Base-by-base conservation (phyloP, 1,140 invertebrate genomes). In the Anoplophora glabripennis region DNA sequence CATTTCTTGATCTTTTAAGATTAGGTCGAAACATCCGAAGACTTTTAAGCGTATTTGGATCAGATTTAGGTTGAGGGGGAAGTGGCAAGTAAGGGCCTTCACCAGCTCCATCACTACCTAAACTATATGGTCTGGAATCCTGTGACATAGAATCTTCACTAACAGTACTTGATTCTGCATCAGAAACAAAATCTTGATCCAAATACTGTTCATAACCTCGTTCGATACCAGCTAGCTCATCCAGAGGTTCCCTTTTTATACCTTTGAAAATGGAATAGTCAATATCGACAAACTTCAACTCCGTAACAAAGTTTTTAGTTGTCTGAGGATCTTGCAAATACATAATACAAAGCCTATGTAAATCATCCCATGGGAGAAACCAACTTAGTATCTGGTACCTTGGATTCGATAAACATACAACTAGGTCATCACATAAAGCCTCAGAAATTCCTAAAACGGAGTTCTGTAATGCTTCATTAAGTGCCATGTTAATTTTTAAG, bases 241-340 rank as follows among this genome's bases (percentile, higher is more conserved):
- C 53, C 69, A 79, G 1, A 64, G 76, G 78, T 3, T 83, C 82
- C 68, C 79, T 56, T 57, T 73, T 75, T 42, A 72, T 80, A 68
- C 82, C 77, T 59, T 81, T 80, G 63, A 85, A 86, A 61, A 83
- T 81, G 33, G 80, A 82, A 62, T 86, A 86, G 70, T 86, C 84
- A 48, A 86, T 83, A 55, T 86, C 84, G 0, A 86, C 68, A 68
- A 81, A 86, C 66, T 86, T 86, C 4, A 86, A 69, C 58, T 84
- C 82, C 36, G 83, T 84, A 46, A 81, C 81, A 11, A 78, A 77
- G 59, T 81, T 83, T 15, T 82, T 77, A 65, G 83, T 81, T 21
- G 80, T 77, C 51, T 84, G 80, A 0, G 79, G 78, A 58, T 84
- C 80, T 11, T 81, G 76, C 11, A 86, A 64, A 66, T 86, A 87